A percentile compares a stretch with the other conserved stretches of the same genome.
Conservation (phyloP, 2,888 invertebrate species). For the Lasioglossum leucozonium region DNA sequence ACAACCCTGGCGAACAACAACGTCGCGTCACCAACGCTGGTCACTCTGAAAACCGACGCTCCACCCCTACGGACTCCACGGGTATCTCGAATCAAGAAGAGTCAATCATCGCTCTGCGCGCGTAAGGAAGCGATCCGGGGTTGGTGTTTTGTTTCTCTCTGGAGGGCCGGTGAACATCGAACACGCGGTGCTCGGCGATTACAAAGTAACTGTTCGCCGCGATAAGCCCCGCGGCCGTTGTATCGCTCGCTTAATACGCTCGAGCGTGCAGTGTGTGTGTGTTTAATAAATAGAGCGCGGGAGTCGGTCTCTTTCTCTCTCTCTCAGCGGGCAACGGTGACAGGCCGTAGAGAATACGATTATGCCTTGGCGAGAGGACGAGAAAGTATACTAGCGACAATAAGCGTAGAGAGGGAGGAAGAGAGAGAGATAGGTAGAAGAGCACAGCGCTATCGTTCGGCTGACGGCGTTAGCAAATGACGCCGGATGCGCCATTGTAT, state of each 20-base stretch:
- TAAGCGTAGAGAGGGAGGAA: constrained; percentile 41
- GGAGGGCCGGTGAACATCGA: constrained; percentile 40
- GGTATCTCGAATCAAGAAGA: background rate
- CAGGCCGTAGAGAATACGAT: constrained; percentile 56
- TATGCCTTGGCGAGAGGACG: constrained; percentile 68
- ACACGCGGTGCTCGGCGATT: constrained; percentile 53
- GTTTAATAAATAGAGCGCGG: constrained; percentile 47
- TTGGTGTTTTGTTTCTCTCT: constrained; percentile 50
- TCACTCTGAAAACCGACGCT: background rate
- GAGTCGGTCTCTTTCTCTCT: constrained; percentile 12
- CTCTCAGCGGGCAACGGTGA: constrained; percentile 23
- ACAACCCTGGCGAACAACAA: background rate
- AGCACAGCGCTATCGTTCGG: constrained; percentile 50
- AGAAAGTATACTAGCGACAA: constrained; percentile 63
- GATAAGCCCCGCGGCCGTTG: constrained; percentile 37
- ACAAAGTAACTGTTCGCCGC: constrained; percentile 56
- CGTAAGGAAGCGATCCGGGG: background rate
- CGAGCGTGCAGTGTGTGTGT: constrained; percentile 27
- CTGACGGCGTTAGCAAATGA: constrained; percentile 65
- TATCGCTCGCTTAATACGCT: constrained; percentile 47
- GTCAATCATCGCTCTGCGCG: background rate
- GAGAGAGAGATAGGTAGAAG: background rate
- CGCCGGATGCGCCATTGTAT: constrained; percentile 70
- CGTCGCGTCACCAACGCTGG: background rate
- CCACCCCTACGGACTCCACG: background rate